Conservation (phyloP, 2,797 vertebrate genomes). For the Anguilla megastoma region DNA sequence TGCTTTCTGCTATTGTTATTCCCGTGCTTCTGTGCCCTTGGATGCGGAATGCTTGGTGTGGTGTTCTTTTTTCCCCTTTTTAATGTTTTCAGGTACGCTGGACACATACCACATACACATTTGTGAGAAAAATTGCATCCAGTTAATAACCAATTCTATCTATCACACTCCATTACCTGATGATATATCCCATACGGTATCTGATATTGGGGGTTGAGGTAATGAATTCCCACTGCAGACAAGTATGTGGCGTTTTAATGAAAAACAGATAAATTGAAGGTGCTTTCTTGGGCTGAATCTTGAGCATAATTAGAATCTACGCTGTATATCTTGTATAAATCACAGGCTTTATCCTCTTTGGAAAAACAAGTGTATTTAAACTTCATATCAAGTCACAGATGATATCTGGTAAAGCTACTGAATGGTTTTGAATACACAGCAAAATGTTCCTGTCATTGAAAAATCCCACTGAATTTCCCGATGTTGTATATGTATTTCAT, state of each 20-base stretch:
- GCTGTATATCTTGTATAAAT: background rate
- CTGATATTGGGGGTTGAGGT: background rate
- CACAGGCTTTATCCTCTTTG: background rate
- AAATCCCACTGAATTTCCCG: background rate
- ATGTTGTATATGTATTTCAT: background rate
- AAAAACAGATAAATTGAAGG: background rate
- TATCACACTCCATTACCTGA: background rate
- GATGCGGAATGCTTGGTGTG: background rate
- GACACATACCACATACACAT: background rate
- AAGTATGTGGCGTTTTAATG: background rate
- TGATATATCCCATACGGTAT: background rate
- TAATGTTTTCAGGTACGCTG: background rate
- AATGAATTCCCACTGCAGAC: background rate
- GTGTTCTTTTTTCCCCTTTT: background rate
- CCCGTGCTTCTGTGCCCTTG: background rate
- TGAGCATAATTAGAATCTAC: background rate
- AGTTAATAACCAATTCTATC: background rate
- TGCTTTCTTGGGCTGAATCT: background rate
- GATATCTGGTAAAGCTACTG: background rate
- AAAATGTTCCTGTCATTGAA: conserved; percentile 2
- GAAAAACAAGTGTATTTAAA: background rate
- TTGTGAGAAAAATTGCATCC: background rate
- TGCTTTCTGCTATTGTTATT: background rate
- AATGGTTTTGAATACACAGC: background rate
- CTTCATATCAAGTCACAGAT: background rate